Conservation (phyloP, 37 sponge, comb jelly and placozoan genomes). For the Chondrilla cf. caribensis region DNA sequence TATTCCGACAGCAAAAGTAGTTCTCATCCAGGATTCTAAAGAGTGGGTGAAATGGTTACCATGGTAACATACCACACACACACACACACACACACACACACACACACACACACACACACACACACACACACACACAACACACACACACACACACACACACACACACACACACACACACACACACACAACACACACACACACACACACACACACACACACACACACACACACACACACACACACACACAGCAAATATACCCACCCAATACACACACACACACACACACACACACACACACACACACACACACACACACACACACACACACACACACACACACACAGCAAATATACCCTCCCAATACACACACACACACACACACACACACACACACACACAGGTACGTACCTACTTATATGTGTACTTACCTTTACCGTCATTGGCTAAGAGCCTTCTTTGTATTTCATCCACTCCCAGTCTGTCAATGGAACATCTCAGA, state of each 20-base stretch:
- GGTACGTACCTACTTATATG: neutral
- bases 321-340: constrained; percentile 24
- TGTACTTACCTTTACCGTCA: no score
- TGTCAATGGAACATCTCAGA: no score
- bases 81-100: constrained; percentile 1
- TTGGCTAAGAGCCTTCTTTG: no score
- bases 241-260: no score
- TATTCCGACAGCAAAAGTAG: no score
- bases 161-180: constrained; percentile 25
- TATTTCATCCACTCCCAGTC: no score
- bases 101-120: neutral
- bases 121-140: neutral
- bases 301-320: constrained; percentile 9
- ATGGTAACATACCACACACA: no score
- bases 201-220: constrained; percentile 24
- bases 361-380: constrained; percentile 21
- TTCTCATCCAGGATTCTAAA: no score
- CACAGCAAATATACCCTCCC: no score
- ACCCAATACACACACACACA: constrained; percentile 19
- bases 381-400: constrained; percentile 7
- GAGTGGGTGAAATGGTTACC: no score
- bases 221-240: constrained; percentile 20
- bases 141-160: neutral
- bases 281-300: constrained; percentile 22
- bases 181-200: constrained; percentile 9